Base-by-base conservation (phyloP, 1,140 invertebrate species). In the Berghia stephanieae region DNA sequence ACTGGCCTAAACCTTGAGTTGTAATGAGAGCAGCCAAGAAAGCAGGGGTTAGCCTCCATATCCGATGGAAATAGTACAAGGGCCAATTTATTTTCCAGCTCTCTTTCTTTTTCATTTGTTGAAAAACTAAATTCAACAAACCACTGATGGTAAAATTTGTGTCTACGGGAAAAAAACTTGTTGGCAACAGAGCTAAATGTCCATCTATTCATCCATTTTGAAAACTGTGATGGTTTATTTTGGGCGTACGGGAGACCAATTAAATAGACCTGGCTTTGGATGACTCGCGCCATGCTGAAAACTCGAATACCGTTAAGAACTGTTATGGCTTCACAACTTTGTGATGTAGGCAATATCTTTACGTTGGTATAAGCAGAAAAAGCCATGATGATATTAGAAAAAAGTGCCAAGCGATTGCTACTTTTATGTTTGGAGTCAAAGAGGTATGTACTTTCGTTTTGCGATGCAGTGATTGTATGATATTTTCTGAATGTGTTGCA, bases 211-310 rank as follows among this genome's bases (percentile, higher is more conserved):
- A n/a, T n/a, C n/a, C n/a, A n/a, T n/a, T n/a, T n/a, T n/a, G n/a
- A n/a, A n/a, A n/a, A n/a, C n/a, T n/a, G n/a, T n/a, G n/a, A n/a
- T n/a, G n/a, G n/a, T n/a, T n/a, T n/a, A n/a, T n/a, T n/a, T n/a
- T n/a, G n/a, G n/a, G n/a, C n/a, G n/a, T n/a, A n/a, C n/a, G n/a
- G n/a, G n/a, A n/a, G n/a, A n/a, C n/a, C n/a, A n/a, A n/a, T n/a
- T n/a, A n/a, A n/a, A 77, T 75, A 83, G 0, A 95, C 95, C 88
- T 98, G 96, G 0, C 95, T 96, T 2, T 96, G 91, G 46, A 98
- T 95, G 0, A 98, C 95, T 96, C 96, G 97, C 5, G 93, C 93
- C 95, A 97, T 97, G 80, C 95, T 96, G 49, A 97, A 92, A 0
- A 94, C 93, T 3, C 86, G 78, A 40, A 88, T 85, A 13, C 86